Conservation (phyloP, 2,888 invertebrate species). For the Halocaridina rubra region DNA sequence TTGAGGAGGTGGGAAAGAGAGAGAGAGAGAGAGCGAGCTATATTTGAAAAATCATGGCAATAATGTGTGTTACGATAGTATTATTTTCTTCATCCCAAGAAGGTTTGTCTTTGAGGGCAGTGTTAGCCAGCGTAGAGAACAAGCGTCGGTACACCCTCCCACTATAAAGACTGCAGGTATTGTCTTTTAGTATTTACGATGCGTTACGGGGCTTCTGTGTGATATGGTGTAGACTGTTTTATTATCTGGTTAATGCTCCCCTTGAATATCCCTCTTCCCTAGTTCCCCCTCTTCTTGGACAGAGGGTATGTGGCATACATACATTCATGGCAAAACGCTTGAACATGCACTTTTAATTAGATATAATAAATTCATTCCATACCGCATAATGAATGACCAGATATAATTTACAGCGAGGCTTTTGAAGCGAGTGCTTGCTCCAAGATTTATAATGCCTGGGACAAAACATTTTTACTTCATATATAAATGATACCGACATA, state of each 20-base stretch:
- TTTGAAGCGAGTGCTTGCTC: too few species aligned
- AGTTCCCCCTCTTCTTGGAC: neutral
- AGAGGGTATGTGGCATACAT: neutral
- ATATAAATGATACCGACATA: too few species aligned
- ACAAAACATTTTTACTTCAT: too few species aligned
- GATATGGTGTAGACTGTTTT: neutral
- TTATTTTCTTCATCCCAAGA: neutral
- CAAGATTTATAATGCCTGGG: too few species aligned
- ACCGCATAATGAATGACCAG: too few species aligned
- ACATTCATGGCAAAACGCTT: neutral
- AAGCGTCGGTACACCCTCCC: neutral
- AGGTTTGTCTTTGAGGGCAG: neutral
- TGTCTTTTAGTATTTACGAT: constrained; percentile 16
- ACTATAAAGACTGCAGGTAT: constrained; percentile 24
- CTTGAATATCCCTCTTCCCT: neutral
- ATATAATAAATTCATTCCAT: neutral
- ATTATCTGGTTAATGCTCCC: neutral
- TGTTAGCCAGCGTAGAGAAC: neutral
- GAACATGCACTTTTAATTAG: neutral
- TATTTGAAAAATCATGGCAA: too few species aligned
- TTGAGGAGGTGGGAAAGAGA: neutral
- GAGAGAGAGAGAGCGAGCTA: constrained; percentile 14
- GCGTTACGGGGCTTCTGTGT: neutral
- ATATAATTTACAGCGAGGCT: too few species aligned
- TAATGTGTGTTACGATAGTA: neutral